Evolutionary conservation across 2,888 invertebrate genomes (phyloP), one percentile per base, ranked within the genome.

Genomic region (Nematopogon swammerdamellus): DNA sequence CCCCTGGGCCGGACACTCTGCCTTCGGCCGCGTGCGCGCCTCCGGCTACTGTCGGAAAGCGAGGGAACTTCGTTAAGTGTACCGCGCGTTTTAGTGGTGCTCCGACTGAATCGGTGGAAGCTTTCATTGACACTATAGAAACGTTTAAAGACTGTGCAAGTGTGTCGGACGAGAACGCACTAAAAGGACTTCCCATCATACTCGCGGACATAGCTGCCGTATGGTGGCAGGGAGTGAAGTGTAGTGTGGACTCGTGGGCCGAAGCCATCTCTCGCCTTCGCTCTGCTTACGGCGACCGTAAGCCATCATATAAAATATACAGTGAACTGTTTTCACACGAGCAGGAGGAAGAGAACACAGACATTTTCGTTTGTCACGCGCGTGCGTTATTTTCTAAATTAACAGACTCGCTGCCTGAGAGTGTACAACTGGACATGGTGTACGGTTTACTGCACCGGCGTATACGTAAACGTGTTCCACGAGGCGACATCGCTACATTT

Each of bases 401-500:
- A 8, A 53, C 54, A 1, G 47, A 18, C 4, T 51, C 49, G 25
- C 30, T 51, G 1, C 30, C 36, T 14, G 51, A 53, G 42, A 49
- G 10, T 16, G 47, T 51, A 6, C 50, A 55, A 36, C n/a, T 54
- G 25, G 57, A 58, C 18, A 53, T 54, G 52, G 42, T 54, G 6
- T 55, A 51, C 25, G 52, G 53, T 17, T 53, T 52, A 14, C 48
- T 55, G 11, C 45, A 53, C 44, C 50, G 44, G n/a, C 46, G 52
- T 18, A 52, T 54, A 18, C 53, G 50, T 20, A 49, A 56, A 44
- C 50, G 57, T 47, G 51, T 53, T 45, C 52, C 50, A 44, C 57
- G 60, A 48, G 61, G 61, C 57, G 58, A 59, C 18, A 44, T 56
- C 16, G 47, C 18, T 16, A 46, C 49, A 4, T 50, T 53, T 11